Evolutionary conservation across 2,113 vertebrate species (phyloP).

Genomic region (Hyla sarda): DNA sequence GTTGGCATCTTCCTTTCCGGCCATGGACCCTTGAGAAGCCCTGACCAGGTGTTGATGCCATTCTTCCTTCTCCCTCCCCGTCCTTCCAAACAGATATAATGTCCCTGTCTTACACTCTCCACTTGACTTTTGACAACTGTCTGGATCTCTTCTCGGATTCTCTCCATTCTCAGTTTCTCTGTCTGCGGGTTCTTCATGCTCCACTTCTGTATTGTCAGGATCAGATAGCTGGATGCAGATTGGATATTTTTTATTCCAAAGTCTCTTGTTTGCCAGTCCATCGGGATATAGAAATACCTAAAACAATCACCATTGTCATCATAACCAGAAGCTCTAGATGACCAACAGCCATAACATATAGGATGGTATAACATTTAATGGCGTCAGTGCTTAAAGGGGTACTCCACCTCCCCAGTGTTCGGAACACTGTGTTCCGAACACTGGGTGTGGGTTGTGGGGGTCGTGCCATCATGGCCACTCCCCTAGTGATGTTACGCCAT

Average conservation of each 20-base stretch:
- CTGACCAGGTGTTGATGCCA: constrained; percentile 82
- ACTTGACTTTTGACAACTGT: rapidly evolving
- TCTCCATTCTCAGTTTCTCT: constrained; percentile 64
- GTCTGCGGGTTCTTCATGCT: constrained; percentile 40
- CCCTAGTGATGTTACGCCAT: too few relatives aligned
- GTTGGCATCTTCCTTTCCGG: constrained; percentile 62
- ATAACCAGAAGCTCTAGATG: neutral
- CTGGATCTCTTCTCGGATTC: neutral
- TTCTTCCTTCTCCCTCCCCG: constrained; percentile 88
- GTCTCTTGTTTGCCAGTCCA: constrained; percentile 81
- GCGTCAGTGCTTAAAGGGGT: too few relatives aligned
- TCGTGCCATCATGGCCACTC: too few relatives aligned
- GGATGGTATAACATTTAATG: neutral
- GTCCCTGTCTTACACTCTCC: constrained; percentile 60
- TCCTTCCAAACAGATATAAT: constrained; percentile 85
- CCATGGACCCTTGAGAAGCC: constrained; percentile 65
- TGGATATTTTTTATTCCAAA: constrained; percentile 91
- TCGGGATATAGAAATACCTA: constrained; percentile 84
- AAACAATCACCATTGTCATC: constrained; percentile 29
- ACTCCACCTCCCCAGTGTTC: too few relatives aligned
- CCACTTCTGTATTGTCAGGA: rapidly evolving
- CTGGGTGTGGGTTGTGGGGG: too few relatives aligned
- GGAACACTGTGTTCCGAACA: too few relatives aligned
- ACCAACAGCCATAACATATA: too few relatives aligned
- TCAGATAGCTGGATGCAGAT: constrained; percentile 79